Evolutionary conservation across 2,797 vertebrate species (phyloP), one percentile per base, ranked within the genome.

Genomic region (Rhadinocentrus ornatus): DNA sequence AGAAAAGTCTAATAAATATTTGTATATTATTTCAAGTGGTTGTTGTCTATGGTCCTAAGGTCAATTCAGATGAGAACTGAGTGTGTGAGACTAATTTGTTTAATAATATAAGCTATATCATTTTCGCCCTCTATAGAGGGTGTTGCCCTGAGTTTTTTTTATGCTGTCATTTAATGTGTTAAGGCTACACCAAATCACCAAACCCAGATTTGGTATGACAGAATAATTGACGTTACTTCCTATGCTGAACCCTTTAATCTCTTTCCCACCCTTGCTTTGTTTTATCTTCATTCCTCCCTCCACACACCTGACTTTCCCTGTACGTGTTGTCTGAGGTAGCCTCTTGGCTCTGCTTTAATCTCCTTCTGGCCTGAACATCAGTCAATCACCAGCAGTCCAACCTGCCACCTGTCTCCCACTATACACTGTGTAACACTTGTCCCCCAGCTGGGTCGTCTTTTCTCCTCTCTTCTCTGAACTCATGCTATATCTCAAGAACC

Each of bases 321-420:
- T 58, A 46, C 46, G 66, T 80, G 78, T 79, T 81, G 80, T 86
- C 62, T 69, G 34, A 58, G 62, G 57, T 69, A 82, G 78, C 83
- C 73, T 81, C 63, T 31, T 69, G 81, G 75, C 73, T 86, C 73
- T 22, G 64, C 83, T 92, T 90, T 90, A 88, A 92, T 92, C 88
- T 91, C 77, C 60, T 66, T 64, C 75, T 62, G 77, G 66, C 78
- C 76, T 44, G 67, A 84, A 83, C 83, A 84, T 88, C 84, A 77
- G 80, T 92, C 86, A 87, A 62, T 91, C 88, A 87, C 71, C 73
- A 58, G 73, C 55, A 63, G 75, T 68, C 65, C 85, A 32, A 50
- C 70, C 80, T 84, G 88, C 77, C 81, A 77, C 81, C 83, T 75
- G 85, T 86, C 84, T 80, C 71, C 67, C 62, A 68, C 54, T 80